These are phyloP conservation scores for Peromyscus aztecus DNA, from an alignment of 2,797 vertebrate genomes.

Conservation along the genomic window DNA sequence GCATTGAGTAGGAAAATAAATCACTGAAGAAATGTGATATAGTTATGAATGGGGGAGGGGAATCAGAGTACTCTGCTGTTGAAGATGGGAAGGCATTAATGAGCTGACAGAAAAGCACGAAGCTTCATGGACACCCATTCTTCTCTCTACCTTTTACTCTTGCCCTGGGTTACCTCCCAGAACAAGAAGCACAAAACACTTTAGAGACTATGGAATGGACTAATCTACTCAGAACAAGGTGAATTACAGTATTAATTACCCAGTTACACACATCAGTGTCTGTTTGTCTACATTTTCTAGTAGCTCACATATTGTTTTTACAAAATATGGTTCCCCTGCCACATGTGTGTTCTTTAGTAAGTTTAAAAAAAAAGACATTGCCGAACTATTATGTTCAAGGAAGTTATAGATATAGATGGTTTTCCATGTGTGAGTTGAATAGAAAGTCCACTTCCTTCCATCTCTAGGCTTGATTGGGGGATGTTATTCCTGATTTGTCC, in stretches of 20 bases:
- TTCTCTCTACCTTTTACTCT: not conserved
- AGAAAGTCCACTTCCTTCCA: not conserved
- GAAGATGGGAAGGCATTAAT: not conserved
- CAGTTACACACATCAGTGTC: not conserved
- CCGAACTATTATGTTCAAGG: not conserved
- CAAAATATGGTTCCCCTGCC: not conserved
- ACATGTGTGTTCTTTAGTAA: conserved; percentile 15
- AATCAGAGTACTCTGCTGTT: not conserved
- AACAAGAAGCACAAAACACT: not conserved
- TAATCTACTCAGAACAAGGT: not conserved
- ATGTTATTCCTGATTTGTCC: not conserved
- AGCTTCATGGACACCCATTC: not conserved
- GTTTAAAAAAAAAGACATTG: not conserved
- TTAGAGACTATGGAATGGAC: not conserved
- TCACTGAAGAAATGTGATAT: not conserved
- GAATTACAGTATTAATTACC: not conserved
- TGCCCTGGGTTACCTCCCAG: not conserved
- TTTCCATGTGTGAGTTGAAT: not conserved
- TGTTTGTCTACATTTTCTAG: not conserved
- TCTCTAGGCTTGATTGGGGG: not conserved
- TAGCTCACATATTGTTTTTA: not conserved
- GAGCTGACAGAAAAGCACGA: not conserved
- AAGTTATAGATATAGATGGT: not conserved
- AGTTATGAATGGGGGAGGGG: not conserved
- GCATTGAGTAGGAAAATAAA: not conserved